These are phyloP conservation scores for Cyrtonyx montezumae DNA, from an alignment of 2,113 vertebrate genomes.

Conservation along the genomic window DNA sequence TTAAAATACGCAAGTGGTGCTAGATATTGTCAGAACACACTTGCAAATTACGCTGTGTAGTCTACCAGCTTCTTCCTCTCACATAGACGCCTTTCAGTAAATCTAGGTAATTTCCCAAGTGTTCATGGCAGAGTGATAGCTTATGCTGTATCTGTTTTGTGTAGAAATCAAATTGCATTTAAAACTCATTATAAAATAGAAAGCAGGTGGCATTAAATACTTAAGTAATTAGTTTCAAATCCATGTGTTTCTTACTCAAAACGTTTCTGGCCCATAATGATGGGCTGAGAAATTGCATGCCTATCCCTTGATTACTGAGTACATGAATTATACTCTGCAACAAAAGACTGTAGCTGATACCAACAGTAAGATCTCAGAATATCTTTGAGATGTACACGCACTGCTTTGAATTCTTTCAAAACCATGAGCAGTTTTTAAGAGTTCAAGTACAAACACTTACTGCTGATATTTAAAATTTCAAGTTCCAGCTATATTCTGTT, in stretches of 20 bases:
- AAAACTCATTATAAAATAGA: neutral
- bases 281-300: neutral
- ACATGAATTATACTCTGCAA: neutral
- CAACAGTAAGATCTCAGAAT: neutral
- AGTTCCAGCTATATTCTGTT: neutral
- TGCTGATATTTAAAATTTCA: neutral
- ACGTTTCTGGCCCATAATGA: neutral
- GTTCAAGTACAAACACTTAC: neutral
- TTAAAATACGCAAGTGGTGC: neutral
- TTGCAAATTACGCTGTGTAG: fast-evolving
- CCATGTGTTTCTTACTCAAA: neutral
- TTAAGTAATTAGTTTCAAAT: neutral
- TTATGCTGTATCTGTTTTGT: neutral
- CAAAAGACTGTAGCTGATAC: neutral
- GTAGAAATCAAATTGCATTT: neutral
- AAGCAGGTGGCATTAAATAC: neutral
- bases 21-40: neutral
- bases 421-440: fast-evolving
- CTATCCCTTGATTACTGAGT: neutral
- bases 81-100: neutral
- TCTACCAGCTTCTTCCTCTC: neutral
- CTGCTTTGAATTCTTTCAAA: neutral
- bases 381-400: neutral
- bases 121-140: neutral
- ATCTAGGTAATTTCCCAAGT: neutral